Evolutionary conservation across 2,888 invertebrate genomes (phyloP).

Genomic region (Meandrusa payeni): DNA sequence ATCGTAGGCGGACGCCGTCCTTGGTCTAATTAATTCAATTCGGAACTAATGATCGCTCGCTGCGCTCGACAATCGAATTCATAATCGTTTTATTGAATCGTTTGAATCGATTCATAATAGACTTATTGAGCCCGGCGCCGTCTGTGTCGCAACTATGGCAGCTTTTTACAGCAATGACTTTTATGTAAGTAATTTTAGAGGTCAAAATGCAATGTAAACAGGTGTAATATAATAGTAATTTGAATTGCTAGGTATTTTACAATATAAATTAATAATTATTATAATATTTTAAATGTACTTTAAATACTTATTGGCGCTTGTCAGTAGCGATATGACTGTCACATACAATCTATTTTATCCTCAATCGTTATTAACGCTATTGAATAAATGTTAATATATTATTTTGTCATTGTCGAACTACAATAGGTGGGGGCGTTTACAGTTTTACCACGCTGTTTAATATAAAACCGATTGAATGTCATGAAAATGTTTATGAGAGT

Average conservation of each 20-base stretch:
- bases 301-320: conserved; percentile 6
- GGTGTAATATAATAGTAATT: not conserved
- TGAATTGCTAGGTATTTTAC: not conserved
- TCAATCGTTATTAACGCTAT: not conserved
- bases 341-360: conserved; percentile 1
- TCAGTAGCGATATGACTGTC: conserved; percentile 1
- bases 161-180: not conserved
- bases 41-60: conserved; percentile 9
- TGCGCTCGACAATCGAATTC: conserved; percentile 8
- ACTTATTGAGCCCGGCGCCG: not conserved
- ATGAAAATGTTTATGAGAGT: too few species aligned
- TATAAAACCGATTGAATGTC: too few species aligned
- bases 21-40: conserved; percentile 23
- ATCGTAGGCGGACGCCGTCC: conserved; percentile 15
- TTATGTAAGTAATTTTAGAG: not conserved
- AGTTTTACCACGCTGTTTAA: too few species aligned
- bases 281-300: not conserved
- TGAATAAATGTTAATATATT: not conserved
- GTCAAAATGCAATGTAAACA: not conserved
- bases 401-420: too few species aligned
- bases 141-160: not conserved
- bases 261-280: not conserved
- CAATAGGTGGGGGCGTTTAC: too few species aligned
- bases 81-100: conserved; percentile 19
- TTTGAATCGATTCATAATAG: conserved; percentile 6